A percentile compares a stretch with the other conserved stretches of the same genome.
Conservation (phyloP, 2,888 invertebrate genomes). For the Dynastes tityus region DNA sequence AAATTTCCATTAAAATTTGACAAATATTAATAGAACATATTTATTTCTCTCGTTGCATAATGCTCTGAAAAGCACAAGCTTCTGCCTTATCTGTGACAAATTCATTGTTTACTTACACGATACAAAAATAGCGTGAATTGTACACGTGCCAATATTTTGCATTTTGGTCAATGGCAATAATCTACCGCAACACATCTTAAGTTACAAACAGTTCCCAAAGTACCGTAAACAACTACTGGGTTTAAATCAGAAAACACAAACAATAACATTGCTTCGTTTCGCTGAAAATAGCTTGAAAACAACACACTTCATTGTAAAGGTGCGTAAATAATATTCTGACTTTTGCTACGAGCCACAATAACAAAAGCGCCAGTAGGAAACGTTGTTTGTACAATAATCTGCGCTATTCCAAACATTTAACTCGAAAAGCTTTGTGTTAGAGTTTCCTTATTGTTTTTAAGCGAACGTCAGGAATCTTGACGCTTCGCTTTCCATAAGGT, state of each 20-base stretch:
- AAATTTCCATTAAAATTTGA: no score
- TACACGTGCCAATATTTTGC: neutral
- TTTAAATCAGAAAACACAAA: constrained; percentile 4
- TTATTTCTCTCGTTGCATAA: no score
- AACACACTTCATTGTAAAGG: constrained; percentile 5
- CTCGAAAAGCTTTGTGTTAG: constrained; percentile 11
- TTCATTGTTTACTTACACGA: neutral
- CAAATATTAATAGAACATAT: no score
- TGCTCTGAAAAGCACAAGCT: no score
- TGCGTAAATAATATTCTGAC: constrained; percentile 31
- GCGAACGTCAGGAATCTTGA: no score
- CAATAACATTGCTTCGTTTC: neutral
- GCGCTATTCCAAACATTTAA: constrained; percentile 26
- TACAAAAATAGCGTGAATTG: neutral
- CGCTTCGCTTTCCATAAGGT: no score
- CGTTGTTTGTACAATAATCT: constrained; percentile 2
- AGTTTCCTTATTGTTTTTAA: neutral
- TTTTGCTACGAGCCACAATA: neutral
- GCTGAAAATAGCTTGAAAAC: constrained; percentile 7
- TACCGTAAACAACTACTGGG: constrained; percentile 21
- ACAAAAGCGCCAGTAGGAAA: constrained; percentile 8
- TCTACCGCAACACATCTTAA: constrained; percentile 25
- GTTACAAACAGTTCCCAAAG: constrained; percentile 7
- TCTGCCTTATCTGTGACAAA: neutral
- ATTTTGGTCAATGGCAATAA: constrained; percentile 28